Evolutionary conservation across 2,888 invertebrate species (phyloP).

Genomic region (Choristoneura rosaceana): DNA sequence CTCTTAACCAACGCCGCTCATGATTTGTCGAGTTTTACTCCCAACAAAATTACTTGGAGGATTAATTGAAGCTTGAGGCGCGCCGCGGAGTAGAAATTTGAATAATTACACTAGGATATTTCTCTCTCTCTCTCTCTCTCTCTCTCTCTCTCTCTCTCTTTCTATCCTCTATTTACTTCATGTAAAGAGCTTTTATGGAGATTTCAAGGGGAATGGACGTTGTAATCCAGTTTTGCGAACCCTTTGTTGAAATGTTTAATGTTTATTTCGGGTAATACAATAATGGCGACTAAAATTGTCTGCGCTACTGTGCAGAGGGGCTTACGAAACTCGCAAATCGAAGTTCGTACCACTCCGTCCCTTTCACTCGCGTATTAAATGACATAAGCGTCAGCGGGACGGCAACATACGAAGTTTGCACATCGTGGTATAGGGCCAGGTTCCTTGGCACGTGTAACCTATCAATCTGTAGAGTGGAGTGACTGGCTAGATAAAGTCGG

Average conservation of each 20-base stretch:
- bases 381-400: too few relatives aligned
- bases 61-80: conserved; percentile 69
- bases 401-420: too few relatives aligned
- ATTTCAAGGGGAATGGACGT: conserved; percentile 12
- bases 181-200: conserved; percentile 19
- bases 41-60: conserved; percentile 71
- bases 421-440: too few relatives aligned
- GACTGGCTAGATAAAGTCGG: too few relatives aligned
- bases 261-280: not conserved
- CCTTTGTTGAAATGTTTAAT: conserved; percentile 11
- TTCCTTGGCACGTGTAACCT: too few relatives aligned
- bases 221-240: conserved; percentile 6
- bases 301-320: not conserved
- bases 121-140: too few relatives aligned
- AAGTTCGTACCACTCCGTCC: too few relatives aligned
- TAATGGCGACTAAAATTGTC: not conserved
- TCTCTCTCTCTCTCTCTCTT: too few relatives aligned
- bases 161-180: conserved; percentile 15
- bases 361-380: too few relatives aligned
- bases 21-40: conserved; percentile 51
- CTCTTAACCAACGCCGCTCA: conserved; percentile 22
- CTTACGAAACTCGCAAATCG: too few relatives aligned
- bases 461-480: too few relatives aligned
- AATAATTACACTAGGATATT: conserved; percentile 21
- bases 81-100: conserved; percentile 47